These are phyloP conservation scores for Listronotus bonariensis DNA, from an alignment of 1,140 invertebrate genomes.

Conservation along the genomic window DNA sequence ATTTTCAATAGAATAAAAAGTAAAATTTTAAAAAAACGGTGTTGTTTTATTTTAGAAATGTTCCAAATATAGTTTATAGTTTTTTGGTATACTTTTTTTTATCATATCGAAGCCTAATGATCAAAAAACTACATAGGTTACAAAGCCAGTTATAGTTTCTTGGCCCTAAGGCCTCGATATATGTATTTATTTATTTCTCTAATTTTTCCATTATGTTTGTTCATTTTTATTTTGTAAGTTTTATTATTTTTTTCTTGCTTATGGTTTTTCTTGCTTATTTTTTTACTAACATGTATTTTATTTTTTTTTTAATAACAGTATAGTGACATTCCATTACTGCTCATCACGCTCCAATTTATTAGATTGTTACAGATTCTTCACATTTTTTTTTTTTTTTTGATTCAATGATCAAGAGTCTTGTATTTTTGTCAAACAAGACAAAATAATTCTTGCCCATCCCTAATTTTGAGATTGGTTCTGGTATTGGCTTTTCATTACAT, in stretches of 20 bases:
- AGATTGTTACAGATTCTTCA: too few species aligned
- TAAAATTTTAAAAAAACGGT: slow-evolving; percentile 26
- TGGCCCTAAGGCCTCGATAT: slow-evolving; percentile 14
- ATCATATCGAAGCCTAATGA: too few species aligned
- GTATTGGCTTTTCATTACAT: too few species aligned
- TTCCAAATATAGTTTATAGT: slow-evolving; percentile 20
- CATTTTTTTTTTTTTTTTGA: too few species aligned
- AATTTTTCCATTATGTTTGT: neutral
- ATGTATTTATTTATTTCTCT: neutral
- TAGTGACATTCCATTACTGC: too few species aligned
- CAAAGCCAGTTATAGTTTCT: too few species aligned
- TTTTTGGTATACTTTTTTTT: slow-evolving; percentile 13
- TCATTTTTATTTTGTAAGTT: slow-evolving; percentile 31
- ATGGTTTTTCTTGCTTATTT: slow-evolving; percentile 48
- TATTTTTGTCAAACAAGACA: too few species aligned
- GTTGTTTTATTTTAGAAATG: slow-evolving; percentile 47
- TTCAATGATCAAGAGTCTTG: too few species aligned
- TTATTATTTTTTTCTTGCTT: slow-evolving; percentile 55
- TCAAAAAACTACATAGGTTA: too few species aligned
- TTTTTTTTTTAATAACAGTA: neutral
- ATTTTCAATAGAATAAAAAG: slow-evolving; percentile 56
- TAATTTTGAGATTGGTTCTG: too few species aligned
- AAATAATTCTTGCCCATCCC: too few species aligned
- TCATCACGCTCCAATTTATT: too few species aligned
- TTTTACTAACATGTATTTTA: neutral